phyloP scores from a whole-genome alignment of 2,888 invertebrate species.

The Parasteatoda lunata region DNA sequence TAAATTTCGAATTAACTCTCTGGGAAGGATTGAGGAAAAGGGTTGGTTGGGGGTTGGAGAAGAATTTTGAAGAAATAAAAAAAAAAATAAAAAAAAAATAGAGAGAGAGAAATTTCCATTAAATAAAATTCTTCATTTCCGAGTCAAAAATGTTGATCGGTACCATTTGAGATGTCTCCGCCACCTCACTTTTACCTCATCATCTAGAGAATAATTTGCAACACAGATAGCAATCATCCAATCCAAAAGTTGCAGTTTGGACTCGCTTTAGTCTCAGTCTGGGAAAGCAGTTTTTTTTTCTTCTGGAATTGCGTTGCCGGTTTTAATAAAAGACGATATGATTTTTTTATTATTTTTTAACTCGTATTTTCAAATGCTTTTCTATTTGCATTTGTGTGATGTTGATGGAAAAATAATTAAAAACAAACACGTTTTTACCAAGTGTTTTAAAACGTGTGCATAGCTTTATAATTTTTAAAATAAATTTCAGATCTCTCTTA shows the following conservation, averaged over 20 bases:
- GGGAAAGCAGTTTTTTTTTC: not conserved
- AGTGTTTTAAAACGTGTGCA: too few species aligned
- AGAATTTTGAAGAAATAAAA: not conserved
- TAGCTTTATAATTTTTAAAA: too few species aligned
- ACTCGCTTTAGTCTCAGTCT: not conserved
- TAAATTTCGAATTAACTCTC: not conserved
- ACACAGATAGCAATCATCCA: conserved; percentile 2
- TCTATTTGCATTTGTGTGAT: too few species aligned
- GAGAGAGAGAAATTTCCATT: not conserved
- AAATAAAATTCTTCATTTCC: not conserved
- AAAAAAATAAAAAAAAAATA: not conserved
- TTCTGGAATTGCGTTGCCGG: not conserved
- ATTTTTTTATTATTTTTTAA: not conserved
- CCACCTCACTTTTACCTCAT: not conserved
- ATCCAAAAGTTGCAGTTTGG: not conserved
- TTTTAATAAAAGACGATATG: not conserved
- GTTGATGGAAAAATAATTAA: too few species aligned
- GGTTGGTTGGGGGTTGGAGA: not conserved
- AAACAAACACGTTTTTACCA: too few species aligned
- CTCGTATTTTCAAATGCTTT: not conserved
- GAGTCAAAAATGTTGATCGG: not conserved
- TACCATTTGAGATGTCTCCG: not conserved
- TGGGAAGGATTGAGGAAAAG: not conserved
- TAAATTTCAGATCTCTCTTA: too few species aligned
- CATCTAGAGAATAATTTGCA: not conserved